phyloP scores from a whole-genome alignment of 2,888 invertebrate species.

The Teleogryllus oceanicus region DNA sequence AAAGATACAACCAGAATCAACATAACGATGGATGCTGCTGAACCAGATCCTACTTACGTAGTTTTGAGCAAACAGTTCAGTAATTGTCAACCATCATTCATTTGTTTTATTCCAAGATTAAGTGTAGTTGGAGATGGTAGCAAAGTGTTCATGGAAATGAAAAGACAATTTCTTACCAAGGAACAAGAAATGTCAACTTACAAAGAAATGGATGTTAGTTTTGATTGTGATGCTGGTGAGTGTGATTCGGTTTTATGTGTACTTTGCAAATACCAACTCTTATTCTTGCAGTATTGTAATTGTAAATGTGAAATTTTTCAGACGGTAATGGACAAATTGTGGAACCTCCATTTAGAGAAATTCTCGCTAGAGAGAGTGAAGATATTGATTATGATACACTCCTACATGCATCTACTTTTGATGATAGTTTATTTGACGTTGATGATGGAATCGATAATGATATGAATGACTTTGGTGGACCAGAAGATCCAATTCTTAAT shows the following conservation, averaged over 20 bases:
- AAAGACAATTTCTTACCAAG: neutral
- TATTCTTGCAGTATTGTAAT: neutral
- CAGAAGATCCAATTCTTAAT: neutral
- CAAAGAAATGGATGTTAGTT: neutral
- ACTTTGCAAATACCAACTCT: no score
- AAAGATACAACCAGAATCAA: neutral
- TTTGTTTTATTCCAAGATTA: neutral
- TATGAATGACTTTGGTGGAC: neutral
- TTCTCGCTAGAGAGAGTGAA: neutral
- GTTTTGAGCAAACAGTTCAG: neutral
- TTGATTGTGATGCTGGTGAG: neutral
- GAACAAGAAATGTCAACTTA: neutral
- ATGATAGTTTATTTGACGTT: neutral
- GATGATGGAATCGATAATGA: neutral
- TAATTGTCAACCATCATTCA: neutral
- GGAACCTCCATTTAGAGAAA: neutral
- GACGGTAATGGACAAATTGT: neutral
- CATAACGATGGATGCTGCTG: neutral
- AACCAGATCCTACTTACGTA: neutral
- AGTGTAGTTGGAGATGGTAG: neutral
- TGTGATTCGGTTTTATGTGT: neutral
- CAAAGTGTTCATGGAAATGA: neutral
- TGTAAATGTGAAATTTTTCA: neutral
- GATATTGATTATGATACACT: neutral
- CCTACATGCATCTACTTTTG: neutral